Evolutionary conservation across 2,797 vertebrate genomes (phyloP).

Genomic region (Prionace glauca): DNA sequence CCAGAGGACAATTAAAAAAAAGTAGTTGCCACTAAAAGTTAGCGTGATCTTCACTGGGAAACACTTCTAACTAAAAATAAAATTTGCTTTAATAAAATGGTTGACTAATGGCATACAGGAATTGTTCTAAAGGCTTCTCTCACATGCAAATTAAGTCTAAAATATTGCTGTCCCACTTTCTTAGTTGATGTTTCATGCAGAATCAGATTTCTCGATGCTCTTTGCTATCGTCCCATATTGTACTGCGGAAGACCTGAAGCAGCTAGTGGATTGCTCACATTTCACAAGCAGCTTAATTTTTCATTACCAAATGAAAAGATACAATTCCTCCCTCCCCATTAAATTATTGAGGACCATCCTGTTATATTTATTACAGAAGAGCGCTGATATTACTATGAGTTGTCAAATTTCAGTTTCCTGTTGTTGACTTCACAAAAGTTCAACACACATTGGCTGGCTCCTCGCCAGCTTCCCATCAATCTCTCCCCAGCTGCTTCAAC

Average conservation of each 20-base stretch:
- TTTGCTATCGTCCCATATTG: conserved; percentile 8
- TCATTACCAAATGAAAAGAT: conserved; percentile 50
- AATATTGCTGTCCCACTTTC: neutral
- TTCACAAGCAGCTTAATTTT: conserved; percentile 44
- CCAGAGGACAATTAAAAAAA: neutral
- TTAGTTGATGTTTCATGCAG: neutral
- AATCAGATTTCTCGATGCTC: neutral
- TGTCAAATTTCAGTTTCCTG: conserved; percentile 57
- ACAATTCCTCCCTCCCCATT: conserved; percentile 44
- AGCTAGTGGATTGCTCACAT: conserved; percentile 19
- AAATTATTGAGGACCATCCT: conserved; percentile 56
- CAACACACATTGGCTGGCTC: conserved; percentile 47
- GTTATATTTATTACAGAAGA: conserved; percentile 58
- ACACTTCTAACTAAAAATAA: neutral
- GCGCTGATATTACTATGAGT: conserved; percentile 53
- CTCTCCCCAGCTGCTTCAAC: conserved; percentile 52
- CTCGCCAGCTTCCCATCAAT: conserved; percentile 54
- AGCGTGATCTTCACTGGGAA: too few species aligned
- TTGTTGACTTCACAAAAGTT: conserved; percentile 60
- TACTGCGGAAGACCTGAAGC: conserved; percentile 17
- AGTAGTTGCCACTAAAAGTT: neutral
- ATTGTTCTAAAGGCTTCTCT: neutral
- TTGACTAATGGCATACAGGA: neutral
- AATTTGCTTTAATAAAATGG: neutral
- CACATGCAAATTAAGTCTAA: neutral